Percentiles rank a stretch among this genome's conserved stretches.
Evolutionary conservation across 2,113 vertebrate genomes (phyloP).

Genomic region (Dryoscopus gambensis): DNA sequence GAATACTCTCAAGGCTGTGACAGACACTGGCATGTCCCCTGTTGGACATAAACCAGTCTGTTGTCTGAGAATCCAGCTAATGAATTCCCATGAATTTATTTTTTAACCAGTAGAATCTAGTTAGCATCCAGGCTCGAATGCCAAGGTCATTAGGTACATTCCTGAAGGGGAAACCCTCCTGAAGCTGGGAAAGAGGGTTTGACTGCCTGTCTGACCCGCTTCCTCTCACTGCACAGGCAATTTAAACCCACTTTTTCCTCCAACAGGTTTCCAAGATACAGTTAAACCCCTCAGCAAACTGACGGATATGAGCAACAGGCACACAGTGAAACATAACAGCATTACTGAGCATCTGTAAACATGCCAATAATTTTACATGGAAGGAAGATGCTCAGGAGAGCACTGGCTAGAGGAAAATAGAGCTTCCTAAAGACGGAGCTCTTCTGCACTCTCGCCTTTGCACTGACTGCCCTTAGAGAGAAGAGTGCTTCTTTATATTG

Average conservation of each 20-base stretch:
- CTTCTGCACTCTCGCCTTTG: not conserved
- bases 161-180: not conserved
- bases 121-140: not conserved
- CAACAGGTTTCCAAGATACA: not conserved
- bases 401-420: not conserved
- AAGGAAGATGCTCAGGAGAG: not conserved
- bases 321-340: not conserved
- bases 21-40: not conserved
- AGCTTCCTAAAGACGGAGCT: not conserved
- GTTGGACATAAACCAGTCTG: not conserved
- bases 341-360: not conserved
- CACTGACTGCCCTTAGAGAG: not conserved
- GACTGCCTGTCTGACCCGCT: not conserved
- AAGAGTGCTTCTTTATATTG: not conserved
- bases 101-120: not conserved
- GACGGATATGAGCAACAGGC: not conserved
- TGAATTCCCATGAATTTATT: not conserved
- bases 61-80: not conserved
- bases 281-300: not conserved
- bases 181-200: not conserved
- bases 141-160: not conserved
- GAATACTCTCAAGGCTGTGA: not conserved
- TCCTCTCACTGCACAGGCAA: not conserved
- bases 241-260: not conserved
- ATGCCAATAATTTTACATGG: not conserved